phyloP scores from a whole-genome alignment of 2,888 invertebrate genomes.

The Microctonus hyperodae region DNA sequence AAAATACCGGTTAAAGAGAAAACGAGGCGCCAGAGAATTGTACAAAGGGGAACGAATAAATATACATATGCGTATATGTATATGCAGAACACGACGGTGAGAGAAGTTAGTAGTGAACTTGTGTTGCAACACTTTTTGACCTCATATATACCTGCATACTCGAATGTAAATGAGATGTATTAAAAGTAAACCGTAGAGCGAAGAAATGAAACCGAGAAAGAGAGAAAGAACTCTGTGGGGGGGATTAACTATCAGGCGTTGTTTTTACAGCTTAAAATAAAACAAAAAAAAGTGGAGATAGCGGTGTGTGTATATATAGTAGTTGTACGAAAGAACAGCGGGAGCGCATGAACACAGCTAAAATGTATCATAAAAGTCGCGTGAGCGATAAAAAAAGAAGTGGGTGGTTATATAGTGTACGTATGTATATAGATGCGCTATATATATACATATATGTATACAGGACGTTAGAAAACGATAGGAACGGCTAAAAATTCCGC shows the following conservation, averaged over 20 bases:
- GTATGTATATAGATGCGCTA: background rate
- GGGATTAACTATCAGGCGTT: constrained; percentile 29
- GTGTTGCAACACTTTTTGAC: constrained; percentile 10
- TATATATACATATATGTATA: no score
- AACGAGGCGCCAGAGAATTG: constrained; percentile 17
- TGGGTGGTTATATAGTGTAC: constrained; percentile 27
- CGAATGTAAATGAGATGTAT: constrained; percentile 38
- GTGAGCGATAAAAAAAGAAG: constrained; percentile 54
- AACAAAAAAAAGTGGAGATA: constrained; percentile 12
- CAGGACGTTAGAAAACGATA: no score
- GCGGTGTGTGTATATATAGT: background rate
- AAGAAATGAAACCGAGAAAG: background rate
- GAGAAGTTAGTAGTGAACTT: constrained; percentile 40
- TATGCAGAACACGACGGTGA: constrained; percentile 27
- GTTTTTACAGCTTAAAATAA: constrained; percentile 22
- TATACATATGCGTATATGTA: no score
- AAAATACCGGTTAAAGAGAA: constrained; percentile 42
- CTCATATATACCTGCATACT: constrained; percentile 6
- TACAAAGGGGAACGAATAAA: background rate
- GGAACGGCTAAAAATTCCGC: no score
- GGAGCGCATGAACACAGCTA: constrained; percentile 33
- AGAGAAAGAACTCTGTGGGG: constrained; percentile 10
- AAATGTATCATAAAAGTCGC: constrained; percentile 53
- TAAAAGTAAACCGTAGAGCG: constrained; percentile 28
- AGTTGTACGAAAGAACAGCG: background rate